phyloP scores from a whole-genome alignment of 2,113 vertebrate genomes.

The Crotalus tigris region DNA sequence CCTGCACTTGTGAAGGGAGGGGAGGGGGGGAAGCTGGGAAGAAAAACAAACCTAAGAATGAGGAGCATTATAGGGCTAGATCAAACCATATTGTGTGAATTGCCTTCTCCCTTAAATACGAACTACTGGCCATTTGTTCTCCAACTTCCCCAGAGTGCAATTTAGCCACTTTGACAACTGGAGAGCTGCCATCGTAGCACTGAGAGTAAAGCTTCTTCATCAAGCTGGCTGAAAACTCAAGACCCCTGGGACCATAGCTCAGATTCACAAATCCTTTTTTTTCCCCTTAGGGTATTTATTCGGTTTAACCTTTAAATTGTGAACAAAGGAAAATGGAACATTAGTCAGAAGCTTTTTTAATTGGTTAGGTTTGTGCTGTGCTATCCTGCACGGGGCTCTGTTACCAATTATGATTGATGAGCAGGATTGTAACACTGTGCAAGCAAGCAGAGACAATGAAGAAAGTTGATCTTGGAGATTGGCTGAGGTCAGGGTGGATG shows the following conservation, averaged over 20 bases:
- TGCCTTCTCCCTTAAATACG: not conserved
- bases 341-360: not conserved
- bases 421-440: slow-evolving; percentile 11
- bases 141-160: not conserved
- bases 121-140: not conserved
- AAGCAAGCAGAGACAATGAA: slow-evolving; percentile 6
- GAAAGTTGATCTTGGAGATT: not conserved
- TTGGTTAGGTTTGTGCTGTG: slow-evolving; percentile 32
- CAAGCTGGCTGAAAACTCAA: not conserved
- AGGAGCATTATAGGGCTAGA: not conserved
- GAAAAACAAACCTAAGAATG: not conserved
- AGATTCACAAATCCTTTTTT: not conserved
- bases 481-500: not conserved
- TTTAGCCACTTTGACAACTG: not conserved
- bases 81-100: not conserved
- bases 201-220: not conserved
- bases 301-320: not conserved
- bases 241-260: not conserved
- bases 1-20: too few species aligned
- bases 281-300: not conserved
- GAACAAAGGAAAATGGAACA: not conserved
- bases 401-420: slow-evolving; percentile 34
- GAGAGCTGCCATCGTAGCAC: not conserved
- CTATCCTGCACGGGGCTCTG: slow-evolving; percentile 7
- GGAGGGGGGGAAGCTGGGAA: too few species aligned